Percentiles rank a stretch among this genome's conserved stretches.
These are phyloP conservation scores for Hozukius guyotensis DNA, from an alignment of 2,797 vertebrate genomes.

Conservation along the genomic window DNA sequence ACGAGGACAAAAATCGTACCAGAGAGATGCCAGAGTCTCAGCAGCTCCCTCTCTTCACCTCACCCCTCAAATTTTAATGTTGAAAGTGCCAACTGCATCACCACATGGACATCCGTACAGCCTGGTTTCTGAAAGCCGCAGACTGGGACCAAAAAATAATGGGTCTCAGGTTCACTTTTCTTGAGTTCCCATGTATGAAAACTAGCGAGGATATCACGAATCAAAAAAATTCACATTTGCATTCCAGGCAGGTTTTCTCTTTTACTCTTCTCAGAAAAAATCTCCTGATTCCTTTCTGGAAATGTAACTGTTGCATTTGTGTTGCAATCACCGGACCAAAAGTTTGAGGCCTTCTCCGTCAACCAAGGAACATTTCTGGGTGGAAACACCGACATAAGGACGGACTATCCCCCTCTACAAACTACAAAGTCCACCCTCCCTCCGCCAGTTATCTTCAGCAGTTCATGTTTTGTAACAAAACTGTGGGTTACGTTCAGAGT, in stretches of 20 bases:
- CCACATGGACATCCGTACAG: conserved; percentile 30
- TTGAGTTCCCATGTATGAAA: conserved; percentile 7
- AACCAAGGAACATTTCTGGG: conserved; percentile 28
- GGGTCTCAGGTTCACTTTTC: conserved; percentile 32
- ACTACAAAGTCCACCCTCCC: conserved; percentile 36
- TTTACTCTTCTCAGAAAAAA: conserved; percentile 9
- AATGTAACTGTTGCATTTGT: conserved; percentile 41
- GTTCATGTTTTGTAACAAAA: conserved; percentile 56
- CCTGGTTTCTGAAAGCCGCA: conserved; percentile 12
- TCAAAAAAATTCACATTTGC: conserved; percentile 10
- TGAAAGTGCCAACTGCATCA: conserved; percentile 80
- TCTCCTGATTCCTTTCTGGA: conserved; percentile 12
- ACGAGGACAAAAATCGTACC: conserved; percentile 23
- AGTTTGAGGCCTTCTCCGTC: conserved; percentile 63
- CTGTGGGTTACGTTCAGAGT: conserved; percentile 48
- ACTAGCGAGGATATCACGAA: not conserved
- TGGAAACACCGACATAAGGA: conserved; percentile 7
- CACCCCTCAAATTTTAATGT: conserved; percentile 61
- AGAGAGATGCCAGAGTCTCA: conserved; percentile 23
- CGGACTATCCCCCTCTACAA: not conserved
- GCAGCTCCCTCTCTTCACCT: conserved; percentile 21
- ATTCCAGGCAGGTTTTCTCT: conserved; percentile 35
- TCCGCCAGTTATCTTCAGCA: conserved; percentile 41
- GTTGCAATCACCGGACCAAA: conserved; percentile 65
- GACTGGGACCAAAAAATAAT: conserved; percentile 45